phyloP scores from a whole-genome alignment of 2,888 invertebrate species.

The Chirona hameri region DNA sequence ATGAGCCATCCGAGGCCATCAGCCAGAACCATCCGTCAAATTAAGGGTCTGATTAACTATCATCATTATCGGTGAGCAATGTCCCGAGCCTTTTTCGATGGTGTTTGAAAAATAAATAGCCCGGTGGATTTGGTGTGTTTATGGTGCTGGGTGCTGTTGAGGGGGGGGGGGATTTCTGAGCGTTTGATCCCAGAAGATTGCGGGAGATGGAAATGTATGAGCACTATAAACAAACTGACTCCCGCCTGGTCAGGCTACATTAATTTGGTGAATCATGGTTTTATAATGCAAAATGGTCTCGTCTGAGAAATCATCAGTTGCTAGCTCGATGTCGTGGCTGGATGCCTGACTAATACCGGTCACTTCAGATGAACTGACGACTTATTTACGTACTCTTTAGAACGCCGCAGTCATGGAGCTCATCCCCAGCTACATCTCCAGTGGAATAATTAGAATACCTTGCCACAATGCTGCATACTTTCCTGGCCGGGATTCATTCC shows the following conservation, averaged over 20 bases:
- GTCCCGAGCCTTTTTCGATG: neutral
- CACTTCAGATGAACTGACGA: neutral
- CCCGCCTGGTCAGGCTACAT: neutral
- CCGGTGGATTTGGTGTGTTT: neutral
- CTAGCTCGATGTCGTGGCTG: neutral
- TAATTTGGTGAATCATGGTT: neutral
- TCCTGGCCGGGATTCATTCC: neutral
- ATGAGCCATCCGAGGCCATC: neutral
- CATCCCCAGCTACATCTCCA: neutral
- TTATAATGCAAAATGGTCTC: neutral
- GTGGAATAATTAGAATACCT: neutral
- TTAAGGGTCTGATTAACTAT: neutral
- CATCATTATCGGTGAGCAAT: neutral
- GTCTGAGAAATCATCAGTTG: neutral
- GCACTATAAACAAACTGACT: neutral
- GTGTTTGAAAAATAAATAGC: slow-evolving; percentile 3
- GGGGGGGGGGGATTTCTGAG: neutral
- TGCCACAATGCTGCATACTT: neutral
- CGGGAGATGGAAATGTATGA: neutral
- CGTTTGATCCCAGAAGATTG: neutral
- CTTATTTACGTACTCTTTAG: neutral
- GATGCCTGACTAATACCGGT: neutral
- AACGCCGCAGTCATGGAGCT: too few relatives aligned
- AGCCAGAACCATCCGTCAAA: neutral
- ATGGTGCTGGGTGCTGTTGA: neutral